Evolutionary conservation across 2,888 invertebrate genomes (phyloP).

Genomic region (Cheilosia grossa): DNA sequence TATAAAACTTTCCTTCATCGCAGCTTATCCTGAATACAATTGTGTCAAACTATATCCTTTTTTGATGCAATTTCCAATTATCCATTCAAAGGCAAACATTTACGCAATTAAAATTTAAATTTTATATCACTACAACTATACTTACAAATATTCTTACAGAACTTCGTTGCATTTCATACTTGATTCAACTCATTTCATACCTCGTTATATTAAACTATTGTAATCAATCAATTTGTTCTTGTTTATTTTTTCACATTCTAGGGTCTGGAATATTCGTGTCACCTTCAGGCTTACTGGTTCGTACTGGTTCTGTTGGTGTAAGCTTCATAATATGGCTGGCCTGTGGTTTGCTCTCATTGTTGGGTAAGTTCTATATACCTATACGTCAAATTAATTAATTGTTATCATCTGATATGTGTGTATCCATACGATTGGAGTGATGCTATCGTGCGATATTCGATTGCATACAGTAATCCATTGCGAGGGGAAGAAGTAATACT

Average conservation of each 20-base stretch:
- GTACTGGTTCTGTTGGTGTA: constrained; percentile 96
- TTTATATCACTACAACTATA: too few relatives aligned
- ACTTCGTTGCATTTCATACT: too few relatives aligned
- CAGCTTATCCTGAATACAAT: too few relatives aligned
- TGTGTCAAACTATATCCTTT: too few relatives aligned
- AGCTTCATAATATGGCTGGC: constrained; percentile 97
- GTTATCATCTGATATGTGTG: neutral
- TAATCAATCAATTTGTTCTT: constrained; percentile 72
- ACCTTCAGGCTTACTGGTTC: constrained; percentile 95
- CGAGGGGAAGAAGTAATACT: neutral
- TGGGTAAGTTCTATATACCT: constrained; percentile 86
- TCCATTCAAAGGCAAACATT: too few relatives aligned
- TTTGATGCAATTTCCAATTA: too few relatives aligned
- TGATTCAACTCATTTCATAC: too few relatives aligned
- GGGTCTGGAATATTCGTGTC: constrained; percentile 99
- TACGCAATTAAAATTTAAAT: too few relatives aligned
- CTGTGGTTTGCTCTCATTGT: constrained; percentile 94
- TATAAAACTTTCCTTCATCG: too few relatives aligned
- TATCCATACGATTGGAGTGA: constrained; percentile 1
- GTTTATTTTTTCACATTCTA: constrained; percentile 80
- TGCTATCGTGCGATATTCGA: constrained; percentile 3
- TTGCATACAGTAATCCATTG: constrained; percentile 7
- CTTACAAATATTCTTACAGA: too few relatives aligned
- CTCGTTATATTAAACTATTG: neutral
- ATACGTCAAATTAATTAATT: constrained; percentile 23